phyloP scores from a whole-genome alignment of 2,113 vertebrate species.

The Tragelaphus strepsiceros region DNA sequence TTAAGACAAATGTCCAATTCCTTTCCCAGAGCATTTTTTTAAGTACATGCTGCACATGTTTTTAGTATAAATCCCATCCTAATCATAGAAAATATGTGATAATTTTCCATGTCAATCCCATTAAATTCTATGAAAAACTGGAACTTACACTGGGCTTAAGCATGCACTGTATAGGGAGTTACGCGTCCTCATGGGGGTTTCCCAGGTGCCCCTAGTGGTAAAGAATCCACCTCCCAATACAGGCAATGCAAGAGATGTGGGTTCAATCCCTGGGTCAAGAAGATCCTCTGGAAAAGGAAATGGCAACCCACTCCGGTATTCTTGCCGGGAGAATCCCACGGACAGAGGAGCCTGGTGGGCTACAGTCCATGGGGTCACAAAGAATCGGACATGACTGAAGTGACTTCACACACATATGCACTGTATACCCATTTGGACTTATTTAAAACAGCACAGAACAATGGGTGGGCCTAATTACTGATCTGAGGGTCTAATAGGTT shows the following conservation, averaged over 20 bases:
- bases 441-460: not conserved
- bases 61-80: not conserved
- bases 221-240: not conserved
- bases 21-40: not conserved
- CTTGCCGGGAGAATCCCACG: not conserved
- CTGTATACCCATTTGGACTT: not conserved
- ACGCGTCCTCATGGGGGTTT: not conserved
- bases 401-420: not conserved
- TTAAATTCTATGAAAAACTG: conserved; percentile 8
- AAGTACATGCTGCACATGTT: not conserved
- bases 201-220: not conserved
- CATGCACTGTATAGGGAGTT: not conserved
- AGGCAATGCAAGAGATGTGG: not conserved
- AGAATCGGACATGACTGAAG: not conserved
- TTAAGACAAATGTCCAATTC: not conserved
- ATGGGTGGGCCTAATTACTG: not conserved
- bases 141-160: not conserved
- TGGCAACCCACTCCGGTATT: not conserved
- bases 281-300: not conserved
- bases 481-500: not conserved
- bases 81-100: conserved; percentile 18
- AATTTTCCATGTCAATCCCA: not conserved
- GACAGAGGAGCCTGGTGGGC: not conserved
- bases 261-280: not conserved
- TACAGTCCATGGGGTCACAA: not conserved